Conservation (phyloP, 2,888 invertebrate genomes). For the Meghimatium bilineatum region DNA sequence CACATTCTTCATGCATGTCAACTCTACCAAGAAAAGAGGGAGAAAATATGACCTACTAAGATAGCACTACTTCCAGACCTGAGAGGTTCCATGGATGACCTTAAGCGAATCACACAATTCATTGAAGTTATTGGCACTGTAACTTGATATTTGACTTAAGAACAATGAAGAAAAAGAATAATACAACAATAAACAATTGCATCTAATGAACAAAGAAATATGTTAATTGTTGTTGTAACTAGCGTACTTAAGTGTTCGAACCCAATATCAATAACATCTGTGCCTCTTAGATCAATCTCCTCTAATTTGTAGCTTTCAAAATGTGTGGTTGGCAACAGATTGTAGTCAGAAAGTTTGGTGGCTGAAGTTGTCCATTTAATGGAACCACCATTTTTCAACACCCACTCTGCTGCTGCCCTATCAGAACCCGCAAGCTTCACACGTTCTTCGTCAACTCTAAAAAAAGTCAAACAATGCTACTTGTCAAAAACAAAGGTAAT, state of each 20-base stretch:
- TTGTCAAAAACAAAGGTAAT: not conserved
- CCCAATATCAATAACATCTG: constrained; percentile 89
- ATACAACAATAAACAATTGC: too few relatives aligned
- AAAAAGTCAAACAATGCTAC: not conserved
- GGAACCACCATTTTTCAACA: constrained; percentile 91
- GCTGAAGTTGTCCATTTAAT: constrained; percentile 83
- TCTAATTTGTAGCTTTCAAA: constrained; percentile 79
- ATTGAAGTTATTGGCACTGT: too few relatives aligned
- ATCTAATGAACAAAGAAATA: too few relatives aligned
- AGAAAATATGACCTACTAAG: too few relatives aligned
- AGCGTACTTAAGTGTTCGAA: constrained; percentile 86
- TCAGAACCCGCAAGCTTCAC: constrained; percentile 86
- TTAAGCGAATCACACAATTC: too few relatives aligned
- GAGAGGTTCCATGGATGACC: too few relatives aligned
- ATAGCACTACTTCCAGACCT: too few relatives aligned
- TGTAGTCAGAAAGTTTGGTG: constrained; percentile 84
- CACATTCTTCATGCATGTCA: too few relatives aligned
- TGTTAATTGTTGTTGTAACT: not conserved
- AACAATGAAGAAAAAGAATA: not conserved
- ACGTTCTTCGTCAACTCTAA: constrained; percentile 65
- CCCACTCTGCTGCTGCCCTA: constrained; percentile 95
- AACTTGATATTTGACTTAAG: too few relatives aligned
- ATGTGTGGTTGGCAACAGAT: constrained; percentile 82
- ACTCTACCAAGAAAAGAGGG: too few relatives aligned
- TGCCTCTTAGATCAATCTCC: constrained; percentile 88